Conservation (phyloP, 2,797 vertebrate species). For the Meriones psammophilus region DNA sequence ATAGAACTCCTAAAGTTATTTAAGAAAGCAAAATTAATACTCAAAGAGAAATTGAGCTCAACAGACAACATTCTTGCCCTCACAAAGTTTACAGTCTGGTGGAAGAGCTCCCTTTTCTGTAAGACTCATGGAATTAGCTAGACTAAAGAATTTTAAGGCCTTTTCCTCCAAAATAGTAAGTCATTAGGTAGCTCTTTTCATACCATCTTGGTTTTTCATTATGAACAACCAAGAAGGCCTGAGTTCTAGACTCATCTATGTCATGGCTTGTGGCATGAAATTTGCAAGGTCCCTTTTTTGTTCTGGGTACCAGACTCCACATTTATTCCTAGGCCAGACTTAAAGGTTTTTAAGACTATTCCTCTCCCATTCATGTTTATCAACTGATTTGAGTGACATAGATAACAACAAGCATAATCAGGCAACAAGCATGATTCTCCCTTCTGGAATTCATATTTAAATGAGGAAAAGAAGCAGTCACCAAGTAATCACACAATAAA, state of each 20-base stretch:
- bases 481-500: slow-evolving; percentile 37
- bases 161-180: background rate
- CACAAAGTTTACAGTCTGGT: background rate
- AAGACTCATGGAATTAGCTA: background rate
- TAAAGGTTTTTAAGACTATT: background rate
- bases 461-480: background rate
- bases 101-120: background rate
- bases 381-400: background rate
- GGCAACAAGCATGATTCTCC: background rate
- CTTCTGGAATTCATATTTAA: slow-evolving; percentile 4
- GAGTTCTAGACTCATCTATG: background rate
- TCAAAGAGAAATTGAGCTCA: background rate
- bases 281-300: slow-evolving; percentile 25
- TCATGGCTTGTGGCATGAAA: background rate
- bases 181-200: background rate
- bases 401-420: background rate
- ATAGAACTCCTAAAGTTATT: background rate
- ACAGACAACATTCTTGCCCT: background rate
- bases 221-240: background rate
- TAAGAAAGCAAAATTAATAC: background rate
- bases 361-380: background rate
- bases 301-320: background rate
- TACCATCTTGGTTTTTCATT: background rate
- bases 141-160: background rate
- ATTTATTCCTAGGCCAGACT: background rate